phyloP scores from a whole-genome alignment of 2,113 vertebrate genomes.

The Telmatochromis brichardi region DNA sequence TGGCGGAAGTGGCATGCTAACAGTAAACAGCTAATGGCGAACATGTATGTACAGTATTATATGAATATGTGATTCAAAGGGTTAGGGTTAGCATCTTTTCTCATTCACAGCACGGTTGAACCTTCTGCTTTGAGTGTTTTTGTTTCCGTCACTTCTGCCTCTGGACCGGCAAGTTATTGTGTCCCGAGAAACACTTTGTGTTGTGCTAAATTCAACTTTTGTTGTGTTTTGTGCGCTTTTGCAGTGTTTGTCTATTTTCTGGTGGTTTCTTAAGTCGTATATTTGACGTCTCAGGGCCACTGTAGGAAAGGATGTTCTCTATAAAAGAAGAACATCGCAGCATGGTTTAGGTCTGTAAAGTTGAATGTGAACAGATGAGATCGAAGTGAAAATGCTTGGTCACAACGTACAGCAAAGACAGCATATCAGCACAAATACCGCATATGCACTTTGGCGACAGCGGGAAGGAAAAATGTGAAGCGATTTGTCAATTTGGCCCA shows the following conservation, averaged over 20 bases:
- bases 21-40: background rate
- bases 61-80: background rate
- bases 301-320: background rate
- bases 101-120: background rate
- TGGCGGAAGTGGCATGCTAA: background rate
- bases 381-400: background rate
- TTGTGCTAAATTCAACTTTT: background rate
- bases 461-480: background rate
- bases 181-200: background rate
- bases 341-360: background rate
- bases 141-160: background rate
- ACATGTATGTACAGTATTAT: background rate
- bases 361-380: background rate
- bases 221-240: accelerated
- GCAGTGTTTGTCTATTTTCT: background rate
- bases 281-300: background rate
- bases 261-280: background rate
- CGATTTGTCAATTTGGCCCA: background rate
- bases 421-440: background rate
- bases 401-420: accelerated
- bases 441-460: accelerated
- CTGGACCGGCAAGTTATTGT: accelerated
- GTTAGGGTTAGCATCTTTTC: background rate
- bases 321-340: accelerated
- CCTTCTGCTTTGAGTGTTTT: background rate